phyloP scores from a whole-genome alignment of 2,113 vertebrate genomes.

The Electrona antarctica region DNA sequence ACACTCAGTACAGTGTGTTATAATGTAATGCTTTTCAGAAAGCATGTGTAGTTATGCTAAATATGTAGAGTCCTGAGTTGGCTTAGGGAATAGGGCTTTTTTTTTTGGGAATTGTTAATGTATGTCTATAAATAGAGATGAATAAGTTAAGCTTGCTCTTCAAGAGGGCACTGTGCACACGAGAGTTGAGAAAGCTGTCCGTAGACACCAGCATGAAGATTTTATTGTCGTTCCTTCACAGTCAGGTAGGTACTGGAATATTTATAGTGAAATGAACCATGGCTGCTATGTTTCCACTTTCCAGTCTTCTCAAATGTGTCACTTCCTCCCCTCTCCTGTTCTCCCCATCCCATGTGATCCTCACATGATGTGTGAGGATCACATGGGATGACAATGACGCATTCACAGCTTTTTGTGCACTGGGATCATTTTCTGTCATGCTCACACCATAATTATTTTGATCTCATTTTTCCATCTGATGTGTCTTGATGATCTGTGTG shows the following conservation, averaged over 20 bases:
- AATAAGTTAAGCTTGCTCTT: conserved; percentile 6
- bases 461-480: conserved; percentile 8
- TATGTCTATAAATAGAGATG: background rate
- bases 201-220: conserved; percentile 58
- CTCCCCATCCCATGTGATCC: conserved; percentile 28
- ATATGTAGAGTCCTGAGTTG: background rate
- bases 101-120: background rate
- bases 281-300: conserved; percentile 49
- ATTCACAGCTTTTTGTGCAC: conserved; percentile 52
- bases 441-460: conserved; percentile 14
- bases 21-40: background rate
- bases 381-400: background rate
- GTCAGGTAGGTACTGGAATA: conserved; percentile 58
- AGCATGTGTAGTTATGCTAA: background rate
- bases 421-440: conserved; percentile 55
- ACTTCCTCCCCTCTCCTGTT: conserved; percentile 27
- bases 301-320: conserved; percentile 21
- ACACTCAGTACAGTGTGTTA: background rate
- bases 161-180: conserved; percentile 19
- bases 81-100: background rate
- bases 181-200: conserved; percentile 47
- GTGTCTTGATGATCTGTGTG: conserved; percentile 18
- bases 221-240: conserved; percentile 69
- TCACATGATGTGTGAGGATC: conserved; percentile 38
- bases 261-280: conserved; percentile 58